phyloP scores from a whole-genome alignment of 2,113 vertebrate species.

The Xiphophorus hellerii region DNA sequence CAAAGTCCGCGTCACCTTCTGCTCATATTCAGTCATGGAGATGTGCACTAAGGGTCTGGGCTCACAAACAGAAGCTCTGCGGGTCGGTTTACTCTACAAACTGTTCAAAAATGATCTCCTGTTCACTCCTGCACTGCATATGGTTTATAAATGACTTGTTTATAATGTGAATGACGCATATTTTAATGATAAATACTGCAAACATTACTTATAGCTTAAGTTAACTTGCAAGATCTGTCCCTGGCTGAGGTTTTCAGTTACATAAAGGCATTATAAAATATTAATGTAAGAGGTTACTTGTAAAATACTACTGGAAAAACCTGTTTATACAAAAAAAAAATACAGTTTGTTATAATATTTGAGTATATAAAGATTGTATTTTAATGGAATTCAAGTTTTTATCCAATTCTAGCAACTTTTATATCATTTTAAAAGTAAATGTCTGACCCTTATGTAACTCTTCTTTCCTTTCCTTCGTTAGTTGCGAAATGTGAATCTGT shows the following conservation, averaged over 20 bases:
- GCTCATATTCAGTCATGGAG: slow-evolving; percentile 98
- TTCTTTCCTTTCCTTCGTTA: slow-evolving; percentile 50
- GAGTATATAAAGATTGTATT: no score
- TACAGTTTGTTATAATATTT: no score
- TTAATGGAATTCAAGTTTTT: no score
- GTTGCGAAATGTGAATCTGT: slow-evolving; percentile 92
- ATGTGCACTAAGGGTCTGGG: slow-evolving; percentile 96
- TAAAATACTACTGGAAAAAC: neutral
- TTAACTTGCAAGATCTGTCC: neutral
- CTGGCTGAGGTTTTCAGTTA: neutral
- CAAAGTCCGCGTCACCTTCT: slow-evolving; percentile 95
- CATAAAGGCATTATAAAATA: neutral
- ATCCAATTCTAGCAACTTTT: neutral
- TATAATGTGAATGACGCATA: neutral
- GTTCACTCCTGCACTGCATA: slow-evolving; percentile 6
- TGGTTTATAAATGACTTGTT: neutral
- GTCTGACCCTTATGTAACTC: neutral
- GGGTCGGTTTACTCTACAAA: slow-evolving; percentile 80
- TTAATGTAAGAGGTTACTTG: neutral
- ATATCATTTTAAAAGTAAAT: neutral
- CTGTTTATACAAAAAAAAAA: no score
- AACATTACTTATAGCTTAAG: neutral
- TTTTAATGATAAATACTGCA: neutral
- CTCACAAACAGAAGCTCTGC: slow-evolving; percentile 86
- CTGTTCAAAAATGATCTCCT: neutral